Evolutionary conservation across 1,140 invertebrate species (phyloP), one percentile per base, ranked within the genome.

Genomic region (Pseudachorutes palmiensis): DNA sequence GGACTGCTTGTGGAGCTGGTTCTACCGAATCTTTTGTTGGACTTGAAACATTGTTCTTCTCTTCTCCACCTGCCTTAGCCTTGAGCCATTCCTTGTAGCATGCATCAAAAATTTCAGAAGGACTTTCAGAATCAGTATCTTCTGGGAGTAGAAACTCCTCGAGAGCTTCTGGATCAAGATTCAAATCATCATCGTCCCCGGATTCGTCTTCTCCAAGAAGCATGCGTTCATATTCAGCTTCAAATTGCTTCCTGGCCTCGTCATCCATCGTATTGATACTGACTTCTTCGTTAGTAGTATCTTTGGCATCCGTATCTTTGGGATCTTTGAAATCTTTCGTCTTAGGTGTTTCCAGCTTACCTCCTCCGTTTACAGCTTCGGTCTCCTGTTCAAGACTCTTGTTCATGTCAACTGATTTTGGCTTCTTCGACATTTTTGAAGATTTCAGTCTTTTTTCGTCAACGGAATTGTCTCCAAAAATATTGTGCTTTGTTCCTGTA

Each of bases 181-280:
- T 28, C 65, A 64, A 28, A 41, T 41, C 30, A 33, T 51, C 33
- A 66, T 66, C 31, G 22, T 65, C 29, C 1, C 62, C 19, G 16
- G 22, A 1, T 51, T 58, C 57, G n/a, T 55, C 57, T 29, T 29
- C 41, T 24, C 41, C 26, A 29, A 65, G n/a, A 28, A 49, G 33
- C 26, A 30, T 1, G n/a, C 26, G 12, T 22, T 33, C 33, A 26
- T 62, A 1, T 28, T 62, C 29, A 26, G 26, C 58, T 30, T 60
- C 58, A 3, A 29, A 14, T 16, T 12, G 3, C 30, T 28, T 60
- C 14, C 51, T 55, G 3, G 3, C 24, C 24, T 31, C 12, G 26
- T 29, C 58, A 3, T 60, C 30, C 2, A 31, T 28, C 24, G 3
- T 29, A 14, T 60, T 60, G 9, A 14, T 29, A 14, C 30, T 60